Evolutionary conservation across 2,797 vertebrate species (phyloP), one percentile per base, ranked within the genome.

Genomic region (Microchirus variegatus): DNA sequence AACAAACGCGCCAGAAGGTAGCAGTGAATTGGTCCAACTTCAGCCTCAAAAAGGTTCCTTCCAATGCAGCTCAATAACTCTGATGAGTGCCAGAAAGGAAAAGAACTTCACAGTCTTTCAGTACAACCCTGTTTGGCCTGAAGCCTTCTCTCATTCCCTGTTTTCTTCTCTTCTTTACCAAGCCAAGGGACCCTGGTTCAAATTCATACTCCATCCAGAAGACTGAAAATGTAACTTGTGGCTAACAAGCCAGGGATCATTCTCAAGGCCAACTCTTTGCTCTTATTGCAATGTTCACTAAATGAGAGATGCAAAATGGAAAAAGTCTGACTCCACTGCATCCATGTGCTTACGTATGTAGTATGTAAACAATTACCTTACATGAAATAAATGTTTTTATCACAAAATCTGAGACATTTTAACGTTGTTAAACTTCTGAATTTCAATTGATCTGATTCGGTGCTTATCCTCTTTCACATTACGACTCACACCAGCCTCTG

Each of bases 21-120:
- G 95, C 96, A 12, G 98, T 99, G 86, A 99, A 99, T 92, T 99
- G 98, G 98, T 96, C 96, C 92, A 99, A 99, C 94, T 99, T 99
- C 93, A 98, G 92, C 93, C 94, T 99, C 90, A 99, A 99, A 94
- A 99, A 99, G 93, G 95, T 94, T 90, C 93, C 95, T 92, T 95
- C 95, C 59, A 97, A 94, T 40, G 93, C 94, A 92, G 96, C 95
- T 93, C 96, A 98, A 92, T 99, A 95, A 96, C 83, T 82, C 73
- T 82, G 81, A 89, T 35, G 70, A 79, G 73, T 83, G 81, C 83
- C 83, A 70, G 81, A 44, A 59, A 53, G 19, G 37, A 53, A 66
- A 59, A 53, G 19, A 63, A 84, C 75, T 75, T 90, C 75, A 80
- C 85, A 92, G 87, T 89, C 86, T 89, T 80, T 88, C 31, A 66